Percentiles rank a stretch among this genome's conserved stretches.
Conservation (phyloP, 2,113 vertebrate species). For the Egretta garzetta region DNA sequence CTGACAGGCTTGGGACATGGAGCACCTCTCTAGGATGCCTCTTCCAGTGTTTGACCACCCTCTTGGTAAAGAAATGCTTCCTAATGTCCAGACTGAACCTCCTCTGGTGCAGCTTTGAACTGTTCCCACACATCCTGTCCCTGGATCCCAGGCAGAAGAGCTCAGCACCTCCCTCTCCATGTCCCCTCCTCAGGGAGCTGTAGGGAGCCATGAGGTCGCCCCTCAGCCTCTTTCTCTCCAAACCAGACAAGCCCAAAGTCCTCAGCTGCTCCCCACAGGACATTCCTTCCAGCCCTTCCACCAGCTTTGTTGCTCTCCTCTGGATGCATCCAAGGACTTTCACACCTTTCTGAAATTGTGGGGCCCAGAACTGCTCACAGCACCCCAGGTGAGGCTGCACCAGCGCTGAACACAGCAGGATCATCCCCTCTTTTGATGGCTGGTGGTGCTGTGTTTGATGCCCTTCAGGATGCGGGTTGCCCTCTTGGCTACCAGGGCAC, state of each 20-base stretch:
- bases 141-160: background rate
- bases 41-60: background rate
- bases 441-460: background rate
- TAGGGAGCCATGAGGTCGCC: background rate
- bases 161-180: background rate
- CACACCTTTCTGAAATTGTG: background rate
- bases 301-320: background rate
- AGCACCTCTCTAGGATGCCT: background rate
- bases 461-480: accelerated
- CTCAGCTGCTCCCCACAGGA: background rate
- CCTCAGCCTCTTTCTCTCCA: background rate
- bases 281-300: background rate
- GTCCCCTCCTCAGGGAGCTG: background rate
- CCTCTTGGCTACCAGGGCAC: background rate
- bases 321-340: background rate
- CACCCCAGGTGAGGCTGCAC: background rate
- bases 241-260: background rate
- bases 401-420: background rate
- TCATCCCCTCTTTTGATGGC: background rate
- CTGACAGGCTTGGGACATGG: background rate
- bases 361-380: background rate
- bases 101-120: background rate
- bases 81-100: background rate
- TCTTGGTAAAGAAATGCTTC: background rate
- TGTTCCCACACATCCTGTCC: background rate